Evolutionary conservation across 2,113 vertebrate species (phyloP).

Genomic region (Typhlomys cinereus): DNA sequence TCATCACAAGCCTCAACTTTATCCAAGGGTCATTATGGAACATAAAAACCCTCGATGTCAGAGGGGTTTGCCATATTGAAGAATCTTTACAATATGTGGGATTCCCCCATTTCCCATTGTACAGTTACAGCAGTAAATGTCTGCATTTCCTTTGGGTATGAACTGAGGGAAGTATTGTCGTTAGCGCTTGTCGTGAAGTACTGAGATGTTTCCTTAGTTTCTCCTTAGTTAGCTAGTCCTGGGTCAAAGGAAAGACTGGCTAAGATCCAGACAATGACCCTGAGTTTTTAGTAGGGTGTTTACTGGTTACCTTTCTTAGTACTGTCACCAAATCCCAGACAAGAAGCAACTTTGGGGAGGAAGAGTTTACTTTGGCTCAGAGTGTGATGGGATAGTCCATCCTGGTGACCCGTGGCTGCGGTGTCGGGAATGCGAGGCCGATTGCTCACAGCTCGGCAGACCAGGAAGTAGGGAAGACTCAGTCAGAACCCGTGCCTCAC

Average conservation of each 20-base stretch:
- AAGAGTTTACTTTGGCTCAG: not conserved
- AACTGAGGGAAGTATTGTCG: not conserved
- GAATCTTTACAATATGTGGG: not conserved
- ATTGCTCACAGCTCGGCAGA: not conserved
- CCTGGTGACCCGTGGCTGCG: not conserved
- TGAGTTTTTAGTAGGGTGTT: not conserved
- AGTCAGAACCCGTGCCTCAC: not conserved
- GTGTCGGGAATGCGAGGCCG: not conserved
- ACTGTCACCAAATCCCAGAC: not conserved
- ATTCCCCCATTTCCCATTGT: not conserved
- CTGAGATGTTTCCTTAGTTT: not conserved
- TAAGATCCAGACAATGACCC: not conserved
- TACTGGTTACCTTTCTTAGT: not conserved
- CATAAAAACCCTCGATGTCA: not conserved
- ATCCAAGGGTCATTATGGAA: not conserved
- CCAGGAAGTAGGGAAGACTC: not conserved
- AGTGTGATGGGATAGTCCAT: not conserved
- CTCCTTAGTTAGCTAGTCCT: not conserved
- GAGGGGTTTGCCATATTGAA: not conserved
- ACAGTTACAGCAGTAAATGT: not conserved
- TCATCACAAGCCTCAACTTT: not conserved
- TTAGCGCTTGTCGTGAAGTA: not conserved
- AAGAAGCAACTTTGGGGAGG: not conserved
- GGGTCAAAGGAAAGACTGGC: not conserved
- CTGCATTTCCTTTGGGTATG: not conserved